These are phyloP conservation scores for Deroplatys truncata DNA, from an alignment of 2,888 invertebrate genomes.

Conservation along the genomic window DNA sequence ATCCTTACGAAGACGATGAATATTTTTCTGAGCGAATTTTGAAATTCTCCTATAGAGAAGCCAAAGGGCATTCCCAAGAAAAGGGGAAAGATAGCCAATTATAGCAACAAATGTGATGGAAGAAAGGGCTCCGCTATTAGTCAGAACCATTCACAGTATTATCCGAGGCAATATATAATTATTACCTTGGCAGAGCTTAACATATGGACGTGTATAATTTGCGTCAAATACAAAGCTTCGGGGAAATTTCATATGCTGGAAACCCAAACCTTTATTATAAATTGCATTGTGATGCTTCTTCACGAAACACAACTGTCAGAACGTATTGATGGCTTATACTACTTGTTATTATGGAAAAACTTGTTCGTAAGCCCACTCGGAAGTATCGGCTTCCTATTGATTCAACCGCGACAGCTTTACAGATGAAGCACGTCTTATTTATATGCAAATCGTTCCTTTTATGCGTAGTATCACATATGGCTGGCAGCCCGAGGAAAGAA, in stretches of 20 bases:
- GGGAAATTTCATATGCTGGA: background rate
- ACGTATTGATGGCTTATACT: background rate
- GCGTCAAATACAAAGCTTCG: background rate
- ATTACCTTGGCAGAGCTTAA: background rate
- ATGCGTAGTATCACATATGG: background rate
- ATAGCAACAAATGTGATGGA: background rate
- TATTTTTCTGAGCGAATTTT: background rate
- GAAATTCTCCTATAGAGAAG: background rate
- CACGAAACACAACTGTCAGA: background rate
- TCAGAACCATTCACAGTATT: background rate
- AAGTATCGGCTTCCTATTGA: background rate
- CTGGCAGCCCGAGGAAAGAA: background rate
- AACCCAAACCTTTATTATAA: background rate
- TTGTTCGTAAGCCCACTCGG: background rate
- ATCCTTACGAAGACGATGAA: background rate
- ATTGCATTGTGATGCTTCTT: background rate
- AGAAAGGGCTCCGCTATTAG: background rate
- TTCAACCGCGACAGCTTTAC: background rate
- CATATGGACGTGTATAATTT: background rate
- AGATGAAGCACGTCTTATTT: background rate
- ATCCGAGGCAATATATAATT: background rate
- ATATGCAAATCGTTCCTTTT: background rate
- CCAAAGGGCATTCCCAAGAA: background rate
- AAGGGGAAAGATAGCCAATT: background rate
- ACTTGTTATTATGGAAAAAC: background rate